phyloP scores from a whole-genome alignment of 2,888 invertebrate species.

The Drosophila quinaria region DNA sequence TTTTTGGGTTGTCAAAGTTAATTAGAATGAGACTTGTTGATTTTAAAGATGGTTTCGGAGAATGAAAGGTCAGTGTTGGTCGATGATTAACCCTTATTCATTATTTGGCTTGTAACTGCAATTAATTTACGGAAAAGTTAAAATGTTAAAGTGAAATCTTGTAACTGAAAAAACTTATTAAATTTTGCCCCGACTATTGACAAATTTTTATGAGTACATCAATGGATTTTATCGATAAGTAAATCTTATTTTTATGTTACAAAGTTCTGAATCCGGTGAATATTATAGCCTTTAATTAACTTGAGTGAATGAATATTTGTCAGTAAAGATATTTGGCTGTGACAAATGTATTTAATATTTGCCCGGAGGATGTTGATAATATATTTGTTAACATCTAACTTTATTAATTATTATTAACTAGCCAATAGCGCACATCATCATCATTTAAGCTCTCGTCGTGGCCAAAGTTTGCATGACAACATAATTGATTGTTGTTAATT shows the following conservation, averaged over 20 bases:
- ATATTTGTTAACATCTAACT: constrained; percentile 20
- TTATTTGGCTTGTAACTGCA: constrained; percentile 35
- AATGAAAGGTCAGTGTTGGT: constrained; percentile 33
- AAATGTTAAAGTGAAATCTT: background rate
- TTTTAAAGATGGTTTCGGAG: constrained; percentile 36
- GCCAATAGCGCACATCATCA: constrained; percentile 5
- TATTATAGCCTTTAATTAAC: constrained; percentile 25
- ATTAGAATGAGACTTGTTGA: constrained; percentile 72
- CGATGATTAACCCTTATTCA: constrained; percentile 16
- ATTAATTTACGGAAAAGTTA: constrained; percentile 31
- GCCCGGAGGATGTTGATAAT: background rate
- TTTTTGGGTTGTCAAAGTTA: constrained; percentile 59
- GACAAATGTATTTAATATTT: constrained; percentile 18
- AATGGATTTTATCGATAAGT: background rate
- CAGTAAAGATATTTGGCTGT: constrained; percentile 14
- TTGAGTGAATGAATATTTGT: constrained; percentile 17
- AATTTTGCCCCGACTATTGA: background rate
- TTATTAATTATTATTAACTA: constrained; percentile 27
- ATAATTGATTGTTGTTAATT: constrained; percentile 13
- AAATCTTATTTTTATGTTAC: constrained; percentile 3
- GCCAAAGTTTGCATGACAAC: constrained; percentile 4
- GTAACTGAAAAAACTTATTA: background rate
- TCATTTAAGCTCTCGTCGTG: background rate
- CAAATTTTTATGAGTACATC: background rate
- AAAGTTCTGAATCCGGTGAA: constrained; percentile 9